Base-by-base conservation (phyloP, 2,888 invertebrate species). In the Suillia variegata region DNA sequence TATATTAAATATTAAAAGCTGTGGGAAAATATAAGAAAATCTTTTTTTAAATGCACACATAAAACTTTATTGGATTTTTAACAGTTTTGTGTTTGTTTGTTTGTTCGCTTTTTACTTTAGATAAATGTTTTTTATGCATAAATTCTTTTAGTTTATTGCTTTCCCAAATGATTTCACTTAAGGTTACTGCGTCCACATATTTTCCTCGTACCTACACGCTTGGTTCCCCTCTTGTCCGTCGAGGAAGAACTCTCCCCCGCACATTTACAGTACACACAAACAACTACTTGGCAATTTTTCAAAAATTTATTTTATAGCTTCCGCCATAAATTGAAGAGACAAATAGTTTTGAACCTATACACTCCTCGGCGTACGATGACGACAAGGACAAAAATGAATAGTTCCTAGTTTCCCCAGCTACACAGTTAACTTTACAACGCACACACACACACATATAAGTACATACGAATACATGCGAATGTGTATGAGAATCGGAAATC, bases 401-500 rank as follows among this genome's bases (percentile, higher is more conserved):
- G n/a, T n/a, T n/a, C n/a, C n/a, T n/a, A n/a, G n/a, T n/a, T n/a
- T n/a, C n/a, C n/a, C n/a, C n/a, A n/a, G n/a, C n/a, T n/a, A n/a
- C n/a, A n/a, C n/a, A n/a, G n/a, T n/a, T n/a, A n/a, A n/a, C n/a
- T n/a, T n/a, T n/a, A n/a, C n/a, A n/a, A n/a, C n/a, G n/a, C n/a
- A n/a, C n/a, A n/a, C n/a, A n/a, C n/a, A n/a, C n/a, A n/a, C n/a
- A n/a, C n/a, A n/a, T n/a, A n/a, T n/a, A n/a, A n/a, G n/a, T n/a
- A 12, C 31, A 12, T 6, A 31, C 31, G 31, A 6, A 31, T 31
- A 31, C 31, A 8, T 6, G 31, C 31, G 31, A 31, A 31, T 38
- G 3, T 13, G n/a, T 66, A 62, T 62, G 65, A 64, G 64, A 56
- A 67, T 58, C 67, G 67, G 67, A 67, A 67, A 67, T 67, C 67